Conservation (phyloP, 2,797 vertebrate genomes). For the Hippocampus kuda region DNA sequence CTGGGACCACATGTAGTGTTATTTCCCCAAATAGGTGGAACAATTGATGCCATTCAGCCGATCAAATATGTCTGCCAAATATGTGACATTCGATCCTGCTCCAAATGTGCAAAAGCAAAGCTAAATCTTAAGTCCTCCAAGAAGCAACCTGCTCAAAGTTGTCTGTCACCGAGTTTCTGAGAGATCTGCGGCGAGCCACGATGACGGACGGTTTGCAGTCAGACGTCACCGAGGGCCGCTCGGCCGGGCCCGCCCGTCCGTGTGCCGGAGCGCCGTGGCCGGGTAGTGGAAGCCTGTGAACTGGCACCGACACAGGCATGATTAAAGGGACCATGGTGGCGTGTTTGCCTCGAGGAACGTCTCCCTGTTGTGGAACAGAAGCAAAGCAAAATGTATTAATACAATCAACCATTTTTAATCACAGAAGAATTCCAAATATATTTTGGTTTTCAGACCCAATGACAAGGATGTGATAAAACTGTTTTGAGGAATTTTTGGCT, state of each 20-base stretch:
- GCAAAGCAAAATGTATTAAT: background rate
- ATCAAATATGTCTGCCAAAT: background rate
- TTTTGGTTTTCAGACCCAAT: no score
- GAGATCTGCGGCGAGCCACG: conserved; percentile 76
- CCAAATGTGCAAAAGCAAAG: background rate
- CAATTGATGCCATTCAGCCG: background rate
- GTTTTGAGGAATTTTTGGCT: background rate
- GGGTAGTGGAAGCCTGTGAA: conserved; percentile 51
- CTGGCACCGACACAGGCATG: conserved; percentile 91
- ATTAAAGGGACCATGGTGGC: conserved; percentile 68
- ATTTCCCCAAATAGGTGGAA: background rate
- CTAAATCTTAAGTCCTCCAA: background rate
- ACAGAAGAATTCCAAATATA: background rate
- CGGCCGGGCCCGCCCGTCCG: conserved; percentile 47
- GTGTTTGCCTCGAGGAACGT: conserved; percentile 38
- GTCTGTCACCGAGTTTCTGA: conserved; percentile 61
- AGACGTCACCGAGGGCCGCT: conserved; percentile 51
- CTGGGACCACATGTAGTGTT: background rate
- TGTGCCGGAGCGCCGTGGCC: conserved; percentile 64
- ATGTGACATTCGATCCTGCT: background rate
- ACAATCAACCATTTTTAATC: background rate
- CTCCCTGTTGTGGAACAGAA: conserved; percentile 40
- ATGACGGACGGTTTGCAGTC: conserved; percentile 78
- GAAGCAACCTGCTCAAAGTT: conserved; percentile 50
- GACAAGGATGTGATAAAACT: no score